Conservation (phyloP, 2,888 invertebrate species). For the Octodonta nipae region DNA sequence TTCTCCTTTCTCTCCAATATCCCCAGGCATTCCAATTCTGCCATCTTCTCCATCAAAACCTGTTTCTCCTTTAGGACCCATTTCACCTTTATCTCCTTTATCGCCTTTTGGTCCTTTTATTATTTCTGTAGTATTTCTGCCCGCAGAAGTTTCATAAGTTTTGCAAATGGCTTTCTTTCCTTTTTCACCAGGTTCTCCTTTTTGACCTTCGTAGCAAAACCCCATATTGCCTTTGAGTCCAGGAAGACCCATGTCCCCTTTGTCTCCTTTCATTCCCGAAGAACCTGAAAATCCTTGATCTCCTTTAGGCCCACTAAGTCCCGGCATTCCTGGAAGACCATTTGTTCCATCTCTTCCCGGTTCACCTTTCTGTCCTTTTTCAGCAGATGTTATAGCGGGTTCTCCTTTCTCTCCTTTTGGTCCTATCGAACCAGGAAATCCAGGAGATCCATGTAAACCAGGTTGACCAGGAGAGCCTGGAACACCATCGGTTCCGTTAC, state of each 20-base stretch:
- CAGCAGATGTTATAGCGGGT: too few species aligned
- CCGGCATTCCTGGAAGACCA: slow-evolving; percentile 51
- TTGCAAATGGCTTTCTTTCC: too few species aligned
- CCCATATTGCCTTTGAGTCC: slow-evolving; percentile 60
- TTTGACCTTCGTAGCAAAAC: too few species aligned
- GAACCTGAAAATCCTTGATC: slow-evolving; percentile 48
- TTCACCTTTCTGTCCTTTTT: slow-evolving; percentile 79
- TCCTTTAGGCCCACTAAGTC: slow-evolving; percentile 47
- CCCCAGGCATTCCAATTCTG: too few species aligned
- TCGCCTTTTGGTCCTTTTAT: slow-evolving; percentile 46
- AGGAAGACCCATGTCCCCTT: slow-evolving; percentile 51
- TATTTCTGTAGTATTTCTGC: too few species aligned
- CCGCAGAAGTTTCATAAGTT: too few species aligned
- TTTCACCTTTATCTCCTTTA: slow-evolving; percentile 39
- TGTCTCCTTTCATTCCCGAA: slow-evolving; percentile 46
- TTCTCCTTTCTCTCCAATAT: too few species aligned
- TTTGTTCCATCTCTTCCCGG: slow-evolving; percentile 61
- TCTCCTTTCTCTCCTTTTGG: slow-evolving; percentile 68
- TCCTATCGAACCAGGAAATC: slow-evolving; percentile 53
- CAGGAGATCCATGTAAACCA: slow-evolving; percentile 65
- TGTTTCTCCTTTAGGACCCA: slow-evolving; percentile 45
- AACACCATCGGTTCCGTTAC: slow-evolving; percentile 85
- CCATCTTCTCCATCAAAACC: too few species aligned
- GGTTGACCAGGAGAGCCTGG: slow-evolving; percentile 56
- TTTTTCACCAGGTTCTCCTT: too few species aligned